Evolutionary conservation across 2,888 invertebrate genomes (phyloP).

Genomic region (Ophioninae sp.): DNA sequence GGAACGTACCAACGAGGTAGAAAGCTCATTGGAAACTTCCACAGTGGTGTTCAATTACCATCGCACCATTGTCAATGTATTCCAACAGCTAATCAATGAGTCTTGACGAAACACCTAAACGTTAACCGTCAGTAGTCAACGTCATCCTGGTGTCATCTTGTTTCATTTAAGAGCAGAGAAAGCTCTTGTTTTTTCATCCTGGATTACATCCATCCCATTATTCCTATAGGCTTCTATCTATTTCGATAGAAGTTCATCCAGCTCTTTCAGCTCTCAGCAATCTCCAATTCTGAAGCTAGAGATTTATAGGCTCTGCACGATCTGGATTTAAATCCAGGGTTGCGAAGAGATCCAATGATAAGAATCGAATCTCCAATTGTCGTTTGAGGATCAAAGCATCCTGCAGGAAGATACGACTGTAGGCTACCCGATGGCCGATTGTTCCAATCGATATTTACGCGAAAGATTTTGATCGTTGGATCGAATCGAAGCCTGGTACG

Average conservation of each 20-base stretch:
- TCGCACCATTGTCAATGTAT: conserved; percentile 65
- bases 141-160: neutral
- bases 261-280: neutral
- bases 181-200: neutral
- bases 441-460: conserved; percentile 27
- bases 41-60: conserved; percentile 63
- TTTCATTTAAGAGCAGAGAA: neutral
- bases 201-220: neutral
- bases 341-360: conserved; percentile 4
- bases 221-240: neutral
- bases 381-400: conserved; percentile 13
- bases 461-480: conserved; percentile 54
- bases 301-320: no score
- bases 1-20: conserved; percentile 25
- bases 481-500: conserved; percentile 61
- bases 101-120: neutral
- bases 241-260: neutral
- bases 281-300: no score
- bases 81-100: neutral
- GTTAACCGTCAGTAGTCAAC: neutral
- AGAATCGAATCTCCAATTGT: neutral
- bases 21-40: conserved; percentile 43
- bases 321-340: neutral
- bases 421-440: neutral
- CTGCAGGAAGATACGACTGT: neutral